Evolutionary conservation across 2,888 invertebrate species (phyloP), one percentile per base, ranked within the genome.

Genomic region (Sisyra terminalis): DNA sequence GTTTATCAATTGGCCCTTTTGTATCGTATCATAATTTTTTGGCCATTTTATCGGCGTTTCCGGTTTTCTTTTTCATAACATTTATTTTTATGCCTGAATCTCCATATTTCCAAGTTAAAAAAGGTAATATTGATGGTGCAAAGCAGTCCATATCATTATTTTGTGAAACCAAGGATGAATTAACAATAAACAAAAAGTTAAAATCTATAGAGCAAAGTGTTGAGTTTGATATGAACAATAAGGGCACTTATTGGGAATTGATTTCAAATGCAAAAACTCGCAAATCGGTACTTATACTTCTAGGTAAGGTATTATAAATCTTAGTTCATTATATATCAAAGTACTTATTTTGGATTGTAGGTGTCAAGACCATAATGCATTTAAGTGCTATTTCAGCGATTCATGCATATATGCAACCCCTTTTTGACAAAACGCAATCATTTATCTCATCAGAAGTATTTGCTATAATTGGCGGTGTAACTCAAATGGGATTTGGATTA

Each of bases 81-180:
- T 71, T 73, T 50, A 46, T 61, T 6, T 71, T 71, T 67, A 66
- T 74, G 57, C 75, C 75, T 0, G 75, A 75, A 50, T 72, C 75
- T 0, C 75, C 75, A 2, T 73, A 74, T 49, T 74, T 66, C 49
- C 60, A 75, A 38, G 54, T 77, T 30, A 71, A 70, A 55, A 65
- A 66, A 44, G 67, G 65, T 1, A 58, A 65, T 18, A 50, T 64
- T 3, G 63, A 60, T 2, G 64, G 64, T 0, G 72, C 73, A 0
- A 63, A 57, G 47, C 61, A 57, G 29, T 65, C 61, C 44, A 63
- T 69, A 32, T 57, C 58, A 51, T 54, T 54, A 31, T 50, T 73
- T n/a, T 69, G 65, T 48, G 65, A 69, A 15, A 59, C 61, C 38
- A 58, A 55, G 9, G 60, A 65, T 53, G 60, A 61, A 46, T 61